A percentile compares a stretch with the other conserved stretches of the same genome.
Evolutionary conservation across 2,888 invertebrate genomes (phyloP).

Genomic region (Cosmia pyralina): DNA sequence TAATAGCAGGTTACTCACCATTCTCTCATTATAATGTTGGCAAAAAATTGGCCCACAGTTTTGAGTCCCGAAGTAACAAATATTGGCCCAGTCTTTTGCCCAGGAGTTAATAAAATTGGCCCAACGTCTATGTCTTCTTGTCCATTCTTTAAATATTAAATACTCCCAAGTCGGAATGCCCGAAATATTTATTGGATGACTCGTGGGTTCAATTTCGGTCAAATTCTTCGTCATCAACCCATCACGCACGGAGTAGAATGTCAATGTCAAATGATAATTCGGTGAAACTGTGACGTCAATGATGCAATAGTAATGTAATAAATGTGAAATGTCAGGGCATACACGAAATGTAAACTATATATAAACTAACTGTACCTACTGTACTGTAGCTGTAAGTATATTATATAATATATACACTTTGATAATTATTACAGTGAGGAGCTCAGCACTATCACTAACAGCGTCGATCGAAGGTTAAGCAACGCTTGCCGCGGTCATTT

Average conservation of each 20-base stretch:
- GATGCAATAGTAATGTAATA: slow-evolving; percentile 16
- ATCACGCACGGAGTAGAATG: slow-evolving; percentile 1
- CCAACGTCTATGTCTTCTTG: neutral
- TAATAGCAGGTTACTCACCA: slow-evolving; percentile 33
- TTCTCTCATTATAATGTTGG: slow-evolving; percentile 7
- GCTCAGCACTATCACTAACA: too few relatives aligned
- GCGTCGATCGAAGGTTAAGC: too few relatives aligned
- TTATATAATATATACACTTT: too few relatives aligned
- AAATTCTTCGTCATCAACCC: slow-evolving; percentile 21
- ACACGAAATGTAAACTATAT: neutral
- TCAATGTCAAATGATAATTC: slow-evolving; percentile 30
- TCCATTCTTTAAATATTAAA: neutral
- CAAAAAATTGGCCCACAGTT: slow-evolving; percentile 27
- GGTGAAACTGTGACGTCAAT: slow-evolving; percentile 10
- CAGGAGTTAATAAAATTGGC: slow-evolving; percentile 5
- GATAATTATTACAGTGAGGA: neutral
- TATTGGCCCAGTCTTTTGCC: neutral
- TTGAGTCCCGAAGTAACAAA: neutral
- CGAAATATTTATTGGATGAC: slow-evolving; percentile 31
- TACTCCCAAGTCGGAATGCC: slow-evolving; percentile 3
- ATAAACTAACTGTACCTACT: too few relatives aligned
- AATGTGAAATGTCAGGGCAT: slow-evolving; percentile 2
- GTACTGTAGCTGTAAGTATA: too few relatives aligned
- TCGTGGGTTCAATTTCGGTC: slow-evolving; percentile 27
- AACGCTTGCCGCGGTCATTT: too few relatives aligned